Conservation (phyloP, 2,888 invertebrate species). For the Apoda limacodes region DNA sequence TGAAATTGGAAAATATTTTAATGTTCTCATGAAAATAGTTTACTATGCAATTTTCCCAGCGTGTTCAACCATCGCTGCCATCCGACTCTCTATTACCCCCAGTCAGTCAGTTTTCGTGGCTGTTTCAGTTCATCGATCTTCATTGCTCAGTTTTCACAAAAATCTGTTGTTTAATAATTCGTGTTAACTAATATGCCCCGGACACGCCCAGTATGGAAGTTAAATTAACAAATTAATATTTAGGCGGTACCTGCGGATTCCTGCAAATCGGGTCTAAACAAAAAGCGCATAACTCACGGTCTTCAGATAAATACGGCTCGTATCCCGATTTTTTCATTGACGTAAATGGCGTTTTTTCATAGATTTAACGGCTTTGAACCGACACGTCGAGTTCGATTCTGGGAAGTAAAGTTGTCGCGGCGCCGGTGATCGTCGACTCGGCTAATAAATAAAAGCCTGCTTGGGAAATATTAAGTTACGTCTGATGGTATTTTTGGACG, state of each 20-base stretch:
- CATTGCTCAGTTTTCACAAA: no score
- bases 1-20: no score
- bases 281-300: conserved; percentile 58
- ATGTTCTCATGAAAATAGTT: no score
- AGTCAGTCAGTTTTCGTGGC: no score
- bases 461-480: conserved; percentile 69
- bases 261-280: conserved; percentile 53
- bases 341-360: conserved; percentile 67
- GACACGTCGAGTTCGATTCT: conserved; percentile 56
- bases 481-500: conserved; percentile 51
- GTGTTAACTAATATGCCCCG: conserved; percentile 26
- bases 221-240: conserved; percentile 53
- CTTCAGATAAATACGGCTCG: conserved; percentile 54
- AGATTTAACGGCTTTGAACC: conserved; percentile 59
- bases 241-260: conserved; percentile 56
- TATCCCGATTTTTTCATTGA: conserved; percentile 60
- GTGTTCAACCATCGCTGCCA: no score
- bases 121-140: no score
- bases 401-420: conserved; percentile 62
- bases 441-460: conserved; percentile 66
- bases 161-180: no score
- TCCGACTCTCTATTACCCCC: no score
- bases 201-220: conserved; percentile 38
- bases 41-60: no score
- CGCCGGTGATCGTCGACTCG: conserved; percentile 43